Evolutionary conservation across 1,140 invertebrate species (phyloP), one percentile per base, ranked within the genome.

Genomic region (Amyelois transitella): DNA sequence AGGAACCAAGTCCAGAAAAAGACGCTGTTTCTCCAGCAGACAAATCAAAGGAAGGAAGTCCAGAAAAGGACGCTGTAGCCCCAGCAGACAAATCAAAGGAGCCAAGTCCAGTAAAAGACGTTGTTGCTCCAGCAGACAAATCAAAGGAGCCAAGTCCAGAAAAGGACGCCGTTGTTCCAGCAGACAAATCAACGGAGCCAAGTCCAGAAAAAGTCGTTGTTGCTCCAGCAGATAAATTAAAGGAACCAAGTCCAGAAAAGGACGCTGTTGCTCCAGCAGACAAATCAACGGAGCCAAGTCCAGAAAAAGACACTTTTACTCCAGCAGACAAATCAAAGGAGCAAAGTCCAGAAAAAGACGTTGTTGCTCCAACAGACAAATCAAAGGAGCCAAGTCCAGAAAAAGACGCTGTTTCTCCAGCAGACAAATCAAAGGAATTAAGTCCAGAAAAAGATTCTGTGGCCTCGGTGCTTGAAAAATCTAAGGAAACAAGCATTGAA

Each of bases 281-380:
- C n/a, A 44, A 38, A 38, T 38, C 32, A 21, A 60, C 63, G 20
- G 45, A 10, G 43, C 55, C 63, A 6, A 67, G 58, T 28, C 43
- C 52, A 18, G 47, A 56, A 4, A 48, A 64, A 53, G 38, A 24
- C 1, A 24, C 21, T 20, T 24, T 49, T 8, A 2, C 25, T 22
- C 14, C 45, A 18, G 48, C 14, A 14, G 32, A 38, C n/a, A 38
- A 38, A 38, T 38, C 32, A 38, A 38, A 14, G 32, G 51, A 20
- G n/a, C 54, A 47, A 0, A 60, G 54, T 18, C 55, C 60, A 12
- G 51, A 53, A 12, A 57, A 55, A 43, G 53, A 58, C 1, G 18
- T 28, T 14, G 18, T 24, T 53, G 0, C 10, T 17, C n/a, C 32
- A n/a, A 1, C 5, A 14, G 32, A 38, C 12, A 38, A 1, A 14